Base-by-base conservation (phyloP, 2,888 invertebrate genomes). In the Lasiommata megera region DNA sequence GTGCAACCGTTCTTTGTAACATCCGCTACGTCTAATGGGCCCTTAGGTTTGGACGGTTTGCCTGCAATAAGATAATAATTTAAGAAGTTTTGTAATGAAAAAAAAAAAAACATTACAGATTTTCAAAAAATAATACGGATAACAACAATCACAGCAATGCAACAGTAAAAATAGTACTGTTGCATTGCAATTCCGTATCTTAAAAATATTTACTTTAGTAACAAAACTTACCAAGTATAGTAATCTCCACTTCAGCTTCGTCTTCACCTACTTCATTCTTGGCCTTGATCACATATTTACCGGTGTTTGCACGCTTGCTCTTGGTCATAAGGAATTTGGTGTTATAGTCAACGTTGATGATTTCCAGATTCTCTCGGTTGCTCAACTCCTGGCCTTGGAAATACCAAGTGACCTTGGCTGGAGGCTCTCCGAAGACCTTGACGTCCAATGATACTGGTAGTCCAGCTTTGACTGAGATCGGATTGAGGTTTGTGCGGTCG, bases 191-290 rank as follows among this genome's bases (percentile, higher is more conserved):
- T 31, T 31, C 11, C 11, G 31, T 31, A 9, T 9, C 31, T 1
- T 14, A 38, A 12, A 7, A 31, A 46, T 9, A 38, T 6, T 16
- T 3, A 46, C 14, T 43, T 8, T 9, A 6, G 16, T 14, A 6
- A 29, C n/a, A 11, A 41, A 7, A 70, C 88, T 84, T 28, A 91
- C 91, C 91, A 65, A 98, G 93, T 37, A 99, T 94, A 23, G 95
- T 95, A 34, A 99, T 95, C 70, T 98, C 97, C 36, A 99, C 92
- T 68, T 97, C 96, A 3, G 98, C 98, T 46, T 94, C 93, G 79
- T 99, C 99, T 79, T 96, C 96, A 0, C 99, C 99, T 6, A 96
- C 96, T 76, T 96, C 95, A 79, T 99, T 99, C 80, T 94, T 95
- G 17, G 99, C 98, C 61, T 93, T 95, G 61, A 99, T 96, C 1